Base-by-base conservation (phyloP, 2,888 invertebrate species). In the Spilarctia lutea region DNA sequence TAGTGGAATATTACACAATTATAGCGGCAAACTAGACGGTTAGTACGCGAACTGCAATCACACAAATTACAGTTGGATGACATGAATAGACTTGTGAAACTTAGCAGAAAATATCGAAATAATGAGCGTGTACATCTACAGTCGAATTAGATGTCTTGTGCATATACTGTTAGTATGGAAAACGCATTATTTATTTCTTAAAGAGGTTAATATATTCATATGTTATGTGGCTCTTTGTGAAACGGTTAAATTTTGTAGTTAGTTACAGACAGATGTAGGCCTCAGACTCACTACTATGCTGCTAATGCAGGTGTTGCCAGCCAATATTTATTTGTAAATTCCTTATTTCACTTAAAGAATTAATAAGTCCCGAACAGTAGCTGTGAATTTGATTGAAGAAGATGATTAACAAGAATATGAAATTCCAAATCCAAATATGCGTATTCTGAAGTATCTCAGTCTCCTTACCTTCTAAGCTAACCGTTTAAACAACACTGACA, bases 1-100 rank as follows among this genome's bases (percentile, higher is more conserved):
- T 77, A 75, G 79, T 42, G 68, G 74, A 76, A 78, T 81, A 80
- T 80, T 83, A 83, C 74, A 75, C 80, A 82, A 80, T 81, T 79
- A 79, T 74, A 75, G 74, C 65, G 75, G 75, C 48, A 67, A 81
- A 77, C 72, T 77, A 77, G 77, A 69, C 74, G 71, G 56, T 75
- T 68, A 69, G 63, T 76, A 70, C 68, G 71, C 70, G 74, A 67
- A 72, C 65, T 52, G 79, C 81, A 84, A 84, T 82, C 79, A 79
- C 75, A 79, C 77, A 77, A 85, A 82, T 81, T 78, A 69, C 79
- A 74, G 39, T 66, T 75, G 71, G 68, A 77, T 82, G 7, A n/a
- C n/a, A 56, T 84, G 73, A 77, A 80, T 76, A 65, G 48, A 72
- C 75, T 80, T 79, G 76, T 27, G 63, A 80, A 76, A 76, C 76